Conservation (phyloP, 2,113 vertebrate species). For the Ardeotis arabs region DNA sequence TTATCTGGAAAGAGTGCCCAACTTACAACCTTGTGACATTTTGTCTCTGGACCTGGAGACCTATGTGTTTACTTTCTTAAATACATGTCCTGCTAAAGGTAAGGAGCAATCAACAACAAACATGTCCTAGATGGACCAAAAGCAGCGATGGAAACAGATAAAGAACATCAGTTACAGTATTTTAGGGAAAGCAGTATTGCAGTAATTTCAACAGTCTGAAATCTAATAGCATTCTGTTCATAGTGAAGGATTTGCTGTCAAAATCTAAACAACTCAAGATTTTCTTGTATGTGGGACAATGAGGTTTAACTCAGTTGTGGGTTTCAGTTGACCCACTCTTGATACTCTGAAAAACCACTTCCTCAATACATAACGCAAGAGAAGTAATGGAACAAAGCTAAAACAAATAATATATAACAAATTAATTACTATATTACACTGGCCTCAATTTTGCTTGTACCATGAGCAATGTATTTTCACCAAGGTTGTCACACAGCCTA, state of each 20-base stretch:
- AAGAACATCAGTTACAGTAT: neutral
- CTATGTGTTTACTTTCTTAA: neutral
- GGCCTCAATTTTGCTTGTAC: neutral
- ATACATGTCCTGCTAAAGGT: neutral
- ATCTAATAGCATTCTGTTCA: neutral
- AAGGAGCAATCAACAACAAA: neutral
- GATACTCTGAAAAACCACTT: neutral
- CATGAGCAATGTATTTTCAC: neutral
- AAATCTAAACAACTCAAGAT: neutral
- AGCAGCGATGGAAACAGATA: neutral
- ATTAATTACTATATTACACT: neutral
- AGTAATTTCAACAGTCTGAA: neutral
- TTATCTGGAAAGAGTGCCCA: neutral
- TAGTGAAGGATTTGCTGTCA: neutral
- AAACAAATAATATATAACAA: neutral
- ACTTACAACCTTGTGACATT: neutral
- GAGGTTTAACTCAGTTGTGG: neutral
- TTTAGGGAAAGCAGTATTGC: neutral
- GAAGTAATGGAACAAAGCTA: neutral
- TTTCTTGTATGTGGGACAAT: neutral
- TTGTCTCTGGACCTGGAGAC: neutral
- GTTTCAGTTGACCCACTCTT: neutral
- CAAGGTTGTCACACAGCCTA: neutral
- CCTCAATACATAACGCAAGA: neutral
- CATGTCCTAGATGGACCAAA: neutral